phyloP scores from a whole-genome alignment of 2,113 vertebrate genomes.

The Nyctibius bracteatus region DNA sequence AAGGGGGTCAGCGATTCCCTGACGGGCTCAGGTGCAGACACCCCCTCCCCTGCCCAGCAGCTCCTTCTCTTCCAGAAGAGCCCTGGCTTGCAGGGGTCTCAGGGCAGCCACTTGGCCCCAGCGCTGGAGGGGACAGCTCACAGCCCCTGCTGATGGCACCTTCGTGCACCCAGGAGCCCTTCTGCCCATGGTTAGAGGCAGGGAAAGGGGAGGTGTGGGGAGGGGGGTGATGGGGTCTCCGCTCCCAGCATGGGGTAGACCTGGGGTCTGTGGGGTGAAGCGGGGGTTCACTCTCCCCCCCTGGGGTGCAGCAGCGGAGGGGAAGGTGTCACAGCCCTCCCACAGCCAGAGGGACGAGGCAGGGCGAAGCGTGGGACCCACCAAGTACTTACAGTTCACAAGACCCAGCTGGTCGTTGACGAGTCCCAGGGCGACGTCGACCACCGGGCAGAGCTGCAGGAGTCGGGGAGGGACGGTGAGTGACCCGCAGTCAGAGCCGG shows the following conservation, averaged over 20 bases:
- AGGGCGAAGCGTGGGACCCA: fast-evolving
- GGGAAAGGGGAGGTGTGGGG: background rate
- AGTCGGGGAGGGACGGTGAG: fast-evolving
- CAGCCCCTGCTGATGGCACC: background rate
- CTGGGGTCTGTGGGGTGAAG: background rate
- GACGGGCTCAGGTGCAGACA: fast-evolving
- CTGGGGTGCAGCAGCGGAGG: background rate
- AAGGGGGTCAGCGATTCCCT: fast-evolving
- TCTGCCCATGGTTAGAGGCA: fast-evolving
- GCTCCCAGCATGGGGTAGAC: fast-evolving
- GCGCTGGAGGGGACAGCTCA: background rate
- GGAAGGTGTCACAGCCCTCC: background rate
- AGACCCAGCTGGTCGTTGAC: slow-evolving; percentile 61
- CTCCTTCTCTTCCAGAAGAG: background rate
- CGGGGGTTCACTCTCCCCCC: background rate
- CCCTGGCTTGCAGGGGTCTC: background rate
- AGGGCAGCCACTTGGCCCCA: background rate
- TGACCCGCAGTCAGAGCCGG: fast-evolving
- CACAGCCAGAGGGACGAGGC: fast-evolving
- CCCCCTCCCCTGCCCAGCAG: fast-evolving
- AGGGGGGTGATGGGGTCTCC: background rate
- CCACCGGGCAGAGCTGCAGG: slow-evolving; percentile 64
- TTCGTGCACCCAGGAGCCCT: background rate
- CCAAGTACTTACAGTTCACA: slow-evolving; percentile 41
- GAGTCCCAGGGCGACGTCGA: slow-evolving; percentile 29